Evolutionary conservation across 2,888 invertebrate species (phyloP).

Genomic region (Pocota personata): DNA sequence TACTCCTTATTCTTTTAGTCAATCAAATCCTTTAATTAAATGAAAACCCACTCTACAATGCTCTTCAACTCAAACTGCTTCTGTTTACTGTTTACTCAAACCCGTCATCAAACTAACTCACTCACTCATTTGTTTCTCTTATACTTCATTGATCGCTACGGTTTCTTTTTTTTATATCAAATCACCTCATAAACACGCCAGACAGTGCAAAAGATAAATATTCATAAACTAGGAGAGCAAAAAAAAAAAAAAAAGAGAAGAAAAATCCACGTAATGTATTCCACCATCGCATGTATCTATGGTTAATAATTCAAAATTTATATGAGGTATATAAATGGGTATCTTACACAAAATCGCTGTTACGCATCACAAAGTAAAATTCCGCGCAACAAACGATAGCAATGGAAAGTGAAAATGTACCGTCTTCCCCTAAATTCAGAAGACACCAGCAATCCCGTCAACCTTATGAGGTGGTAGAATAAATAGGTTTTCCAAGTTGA

Average conservation of each 20-base stretch:
- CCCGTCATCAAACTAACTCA: background rate
- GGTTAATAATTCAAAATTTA: background rate
- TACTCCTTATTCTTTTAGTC: background rate
- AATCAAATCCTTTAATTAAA: constrained; percentile 12
- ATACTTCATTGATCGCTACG: constrained; percentile 21
- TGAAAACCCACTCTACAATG: constrained; percentile 4
- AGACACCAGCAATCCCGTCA: background rate
- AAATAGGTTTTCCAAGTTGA: constrained; percentile 25
- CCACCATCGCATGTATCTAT: constrained; percentile 21
- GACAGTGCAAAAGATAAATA: constrained; percentile 31
- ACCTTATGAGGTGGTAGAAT: constrained; percentile 7
- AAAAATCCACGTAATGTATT: constrained; percentile 19
- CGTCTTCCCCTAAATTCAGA: constrained; percentile 39
- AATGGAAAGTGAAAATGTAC: constrained; percentile 40
- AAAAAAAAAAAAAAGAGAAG: background rate
- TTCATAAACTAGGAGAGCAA: constrained; percentile 27
- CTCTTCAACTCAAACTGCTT: background rate
- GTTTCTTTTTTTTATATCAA: constrained; percentile 11
- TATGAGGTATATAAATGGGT: background rate
- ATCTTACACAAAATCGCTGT: background rate
- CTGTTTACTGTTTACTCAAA: background rate
- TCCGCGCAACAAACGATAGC: background rate
- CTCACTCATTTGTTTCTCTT: constrained; percentile 34
- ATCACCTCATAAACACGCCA: constrained; percentile 32
- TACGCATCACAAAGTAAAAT: background rate